Evolutionary conservation across 2,797 vertebrate species (phyloP), one percentile per base, ranked within the genome.

Genomic region (Epinephelus awoara): DNA sequence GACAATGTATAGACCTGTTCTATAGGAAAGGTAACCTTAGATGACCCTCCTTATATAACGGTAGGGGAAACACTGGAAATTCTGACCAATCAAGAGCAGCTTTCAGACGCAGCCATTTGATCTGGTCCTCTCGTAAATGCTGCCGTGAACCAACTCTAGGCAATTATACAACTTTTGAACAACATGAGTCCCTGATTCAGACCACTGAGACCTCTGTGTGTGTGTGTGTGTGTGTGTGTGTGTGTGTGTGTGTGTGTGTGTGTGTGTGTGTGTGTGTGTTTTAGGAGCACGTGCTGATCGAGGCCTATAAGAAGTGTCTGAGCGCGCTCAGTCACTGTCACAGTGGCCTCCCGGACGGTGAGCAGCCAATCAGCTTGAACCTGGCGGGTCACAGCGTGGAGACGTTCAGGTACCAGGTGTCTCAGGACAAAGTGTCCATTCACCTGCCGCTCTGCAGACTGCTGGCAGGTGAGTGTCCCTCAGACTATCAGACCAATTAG

Each of bases 401-500:
- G 80, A 99, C 97, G 4, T 97, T 98, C 90, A 95, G 97, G 92
- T 99, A 98, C 91, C 98, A 97, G 72, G 97, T 99, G 86, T 99
- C 98, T 83, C 97, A 99, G 92, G 97, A 99, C 86, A 98, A 97
- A 93, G 98, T 99, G 88, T 98, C 97, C 95, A 98, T 99, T 85
- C 98, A 99, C 92, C 96, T 99, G 54, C 98, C 98, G 1, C 95
- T 98, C 82, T 98, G 97, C 85, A 96, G 98, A 58, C 95, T 99
- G 90, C 95, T 99, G 82, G 97, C 97, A 96, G 97, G 98, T 99
- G 95, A 57, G 34, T 34, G 34, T 34, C 34, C 65, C 63, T 50
- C 4, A 29, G 58, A 42, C 34, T 34, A 6, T 8, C 7, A 2
- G 34, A 34, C 34, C 34, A 34, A 34, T 34, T 7, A 8, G 34